phyloP scores from a whole-genome alignment of 2,888 invertebrate species.

The Mycalesis mineus region DNA sequence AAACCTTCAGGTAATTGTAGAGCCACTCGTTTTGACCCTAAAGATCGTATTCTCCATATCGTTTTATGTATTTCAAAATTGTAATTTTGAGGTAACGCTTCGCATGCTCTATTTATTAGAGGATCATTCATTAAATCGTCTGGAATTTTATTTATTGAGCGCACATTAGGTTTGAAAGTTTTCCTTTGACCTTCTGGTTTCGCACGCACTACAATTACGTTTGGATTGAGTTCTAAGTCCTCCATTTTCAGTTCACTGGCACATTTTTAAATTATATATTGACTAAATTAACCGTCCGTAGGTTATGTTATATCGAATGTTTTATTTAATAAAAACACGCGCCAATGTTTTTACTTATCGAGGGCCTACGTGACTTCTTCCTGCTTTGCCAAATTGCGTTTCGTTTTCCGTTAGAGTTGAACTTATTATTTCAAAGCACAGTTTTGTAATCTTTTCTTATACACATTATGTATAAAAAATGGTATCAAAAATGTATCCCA shows the following conservation, averaged over 20 bases:
- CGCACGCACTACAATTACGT: conserved; percentile 84
- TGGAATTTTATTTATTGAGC: conserved; percentile 87
- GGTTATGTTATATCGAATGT: conserved; percentile 44
- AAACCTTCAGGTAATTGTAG: conserved; percentile 97
- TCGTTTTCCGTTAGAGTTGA: no score
- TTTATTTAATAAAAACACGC: conserved; percentile 48
- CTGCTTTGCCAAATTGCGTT: no score
- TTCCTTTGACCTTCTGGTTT: conserved; percentile 85
- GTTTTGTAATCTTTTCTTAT: no score
- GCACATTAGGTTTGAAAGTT: conserved; percentile 85
- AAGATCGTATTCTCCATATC: conserved; percentile 94
- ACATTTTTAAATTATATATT: conserved; percentile 13
- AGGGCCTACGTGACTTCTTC: conserved; percentile 44
- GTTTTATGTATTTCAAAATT: conserved; percentile 99
- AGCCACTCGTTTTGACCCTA: conserved; percentile 92
- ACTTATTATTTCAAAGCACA: no score
- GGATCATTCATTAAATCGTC: conserved; percentile 87
- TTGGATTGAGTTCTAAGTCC: conserved; percentile 52
- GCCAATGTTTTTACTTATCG: conserved; percentile 32
- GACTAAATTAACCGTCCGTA: conserved; percentile 22
- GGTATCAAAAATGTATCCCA: no score
- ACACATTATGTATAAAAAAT: no score
- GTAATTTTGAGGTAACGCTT: conserved; percentile 92
- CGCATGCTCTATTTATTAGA: conserved; percentile 83
- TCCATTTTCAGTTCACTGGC: conserved; percentile 45